Base-by-base conservation (phyloP, 2,113 vertebrate species). In the Peromyscus maniculatus region DNA sequence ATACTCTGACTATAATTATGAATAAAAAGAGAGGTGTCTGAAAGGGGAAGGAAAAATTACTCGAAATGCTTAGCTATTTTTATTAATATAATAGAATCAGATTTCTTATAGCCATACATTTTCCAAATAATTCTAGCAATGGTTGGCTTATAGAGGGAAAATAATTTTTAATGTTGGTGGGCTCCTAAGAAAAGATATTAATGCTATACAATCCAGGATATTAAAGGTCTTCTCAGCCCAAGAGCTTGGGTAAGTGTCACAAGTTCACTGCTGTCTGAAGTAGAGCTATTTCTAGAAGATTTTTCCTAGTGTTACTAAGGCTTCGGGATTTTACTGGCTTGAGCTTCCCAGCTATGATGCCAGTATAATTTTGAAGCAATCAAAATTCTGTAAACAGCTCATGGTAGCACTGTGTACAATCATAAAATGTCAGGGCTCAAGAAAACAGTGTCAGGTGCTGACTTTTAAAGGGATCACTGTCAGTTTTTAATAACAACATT, bases 401-500 rank as follows among this genome's bases (percentile, higher is more conserved):
- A 28, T 36, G 13, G 52, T 17, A 59, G 69, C 64, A 28, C 62
- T 55, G 49, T 36, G 67, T 87, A 67, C 13, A 75, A 66, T 74
- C 67, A 19, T 19, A 88, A 92, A 94, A 96, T 92, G 90, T 94
- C 92, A 95, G n/a, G 79, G 36, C 64, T 95, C 84, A n/a, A 69
- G 84, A 87, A 93, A 91, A 94, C 66, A 83, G 74, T 67, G 10
- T 57, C 69, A 89, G 87, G 74, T 46, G 21, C 74, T 88, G 93
- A 93, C 91, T 96, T 87, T 77, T 64, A 77, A 93, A 84, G 46
- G 90, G 17, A 74, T 95, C 74, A 46, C 77, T 92, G 90, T 95
- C 89, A 62, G 28, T 92, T 93, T 93, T 93, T 92, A 95, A 84
- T 87, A 93, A 84, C 91, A 96, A 87, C 79, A 91, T 80, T 94